Conservation (phyloP, 2,888 invertebrate species). For the Myathropa florea region DNA sequence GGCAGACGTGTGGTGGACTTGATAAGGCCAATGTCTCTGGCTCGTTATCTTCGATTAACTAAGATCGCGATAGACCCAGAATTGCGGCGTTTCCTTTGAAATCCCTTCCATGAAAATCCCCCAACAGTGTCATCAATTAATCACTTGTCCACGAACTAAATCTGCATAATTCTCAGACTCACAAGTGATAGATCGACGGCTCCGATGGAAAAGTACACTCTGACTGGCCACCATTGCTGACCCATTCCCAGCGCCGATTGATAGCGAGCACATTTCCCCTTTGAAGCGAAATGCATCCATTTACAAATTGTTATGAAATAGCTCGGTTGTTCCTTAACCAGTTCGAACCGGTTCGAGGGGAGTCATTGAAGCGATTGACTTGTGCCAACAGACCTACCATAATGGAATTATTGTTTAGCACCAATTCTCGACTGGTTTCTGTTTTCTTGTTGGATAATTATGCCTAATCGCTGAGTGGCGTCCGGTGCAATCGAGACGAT, state of each 20-base stretch:
- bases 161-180: not conserved
- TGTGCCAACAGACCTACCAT: conserved; percentile 24
- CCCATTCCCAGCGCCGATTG: not conserved
- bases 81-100: conserved; percentile 5
- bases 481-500: not conserved
- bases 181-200: not conserved
- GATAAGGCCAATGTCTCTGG: not conserved
- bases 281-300: not conserved
- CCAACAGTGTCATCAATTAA: conserved; percentile 5
- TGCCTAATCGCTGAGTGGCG: not conserved
- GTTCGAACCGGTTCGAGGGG: not conserved
- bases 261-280: not conserved
- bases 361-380: not conserved
- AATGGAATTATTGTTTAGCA: conserved; percentile 5
- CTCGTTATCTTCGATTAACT: conserved; percentile 12
- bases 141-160: not conserved
- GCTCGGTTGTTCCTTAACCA: not conserved
- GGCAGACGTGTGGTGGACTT: conserved; percentile 6
- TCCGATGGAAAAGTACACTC: not conserved
- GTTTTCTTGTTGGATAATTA: not conserved
- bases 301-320: not conserved
- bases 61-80: not conserved
- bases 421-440: not conserved
- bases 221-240: not conserved
- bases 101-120: not conserved